Base-by-base conservation (phyloP, 2,888 invertebrate genomes). In the Lithophane leautieri region DNA sequence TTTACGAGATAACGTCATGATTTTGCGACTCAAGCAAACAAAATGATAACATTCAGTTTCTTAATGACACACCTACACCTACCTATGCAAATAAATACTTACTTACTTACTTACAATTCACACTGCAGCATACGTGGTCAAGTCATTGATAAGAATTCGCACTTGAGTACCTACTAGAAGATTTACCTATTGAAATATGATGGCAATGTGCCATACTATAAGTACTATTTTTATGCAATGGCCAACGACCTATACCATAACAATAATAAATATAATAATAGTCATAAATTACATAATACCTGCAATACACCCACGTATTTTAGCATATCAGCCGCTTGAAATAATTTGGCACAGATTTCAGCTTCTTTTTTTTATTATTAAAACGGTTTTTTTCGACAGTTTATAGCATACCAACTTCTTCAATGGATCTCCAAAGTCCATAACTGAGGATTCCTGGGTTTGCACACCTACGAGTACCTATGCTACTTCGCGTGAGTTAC, bases 11-110 rank as follows among this genome's bases (percentile, higher is more conserved):
- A 47, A n/a, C 73, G 25, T 73, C 70, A 79, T 47, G 16, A 69
- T 66, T 73, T 70, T 54, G 61, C 58, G 54, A 68, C 42, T 68
- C 54, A 25, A 73, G 34, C 28, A 47, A 78, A 71, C 40, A 65
- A 67, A 63, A 44, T 65, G 82, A 84, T 81, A 78, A 84, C 56
- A 81, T 81, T 73, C 73, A 56, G 42, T 50, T 70, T 67, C 72
- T 77, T 84, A 84, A 60, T 65, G 83, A 84, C 84, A 85, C 86
- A 83, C 85, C 85, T 78, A 66, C n/a, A n/a, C n/a, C n/a, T n/a
- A n/a, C n/a, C n/a, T n/a, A n/a, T n/a, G n/a, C n/a, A n/a, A n/a
- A n/a, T n/a, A n/a, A n/a, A n/a, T n/a, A n/a, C n/a, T n/a, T n/a
- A n/a, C n/a, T n/a, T n/a, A n/a, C n/a, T n/a, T n/a, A n/a, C n/a